phyloP scores from a whole-genome alignment of 1,140 invertebrate genomes.

The Panagrolaimus sp. region DNA sequence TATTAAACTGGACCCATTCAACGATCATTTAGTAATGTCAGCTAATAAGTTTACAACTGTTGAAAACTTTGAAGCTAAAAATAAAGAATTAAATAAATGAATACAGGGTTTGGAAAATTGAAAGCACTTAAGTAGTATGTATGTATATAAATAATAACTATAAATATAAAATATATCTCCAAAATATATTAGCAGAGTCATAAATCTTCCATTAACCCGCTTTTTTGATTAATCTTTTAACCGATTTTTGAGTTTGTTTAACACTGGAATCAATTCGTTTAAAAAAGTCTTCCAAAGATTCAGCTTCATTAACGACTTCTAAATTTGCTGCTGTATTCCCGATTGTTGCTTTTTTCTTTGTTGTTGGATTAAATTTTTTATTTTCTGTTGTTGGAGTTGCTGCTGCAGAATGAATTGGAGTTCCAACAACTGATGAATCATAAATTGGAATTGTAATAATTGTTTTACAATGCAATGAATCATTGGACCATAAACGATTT shows the following conservation, averaged over 20 bases:
- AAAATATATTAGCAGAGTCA: too few relatives aligned
- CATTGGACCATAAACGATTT: slow-evolving; percentile 35
- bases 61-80: too few relatives aligned
- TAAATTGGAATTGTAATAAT: slow-evolving; percentile 33
- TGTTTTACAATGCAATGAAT: slow-evolving; percentile 31
- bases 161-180: too few relatives aligned
- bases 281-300: slow-evolving; percentile 33
- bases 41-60: too few relatives aligned
- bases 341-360: slow-evolving; percentile 4
- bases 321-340: neutral
- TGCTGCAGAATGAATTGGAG: neutral
- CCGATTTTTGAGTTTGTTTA: slow-evolving; percentile 36
- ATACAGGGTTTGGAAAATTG: too few relatives aligned
- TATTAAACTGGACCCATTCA: too few relatives aligned
- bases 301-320: slow-evolving; percentile 1
- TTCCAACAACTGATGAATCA: neutral
- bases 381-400: too few relatives aligned
- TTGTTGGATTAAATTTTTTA: neutral
- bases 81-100: too few relatives aligned
- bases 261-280: slow-evolving; percentile 33
- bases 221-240: slow-evolving; percentile 24
- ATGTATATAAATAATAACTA: too few relatives aligned
- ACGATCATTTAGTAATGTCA: too few relatives aligned
- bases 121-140: too few relatives aligned
- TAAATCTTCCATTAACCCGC: neutral